Evolutionary conservation across 2,888 invertebrate genomes (phyloP), one percentile per base, ranked within the genome.

Genomic region (Apodemia hepburni): DNA sequence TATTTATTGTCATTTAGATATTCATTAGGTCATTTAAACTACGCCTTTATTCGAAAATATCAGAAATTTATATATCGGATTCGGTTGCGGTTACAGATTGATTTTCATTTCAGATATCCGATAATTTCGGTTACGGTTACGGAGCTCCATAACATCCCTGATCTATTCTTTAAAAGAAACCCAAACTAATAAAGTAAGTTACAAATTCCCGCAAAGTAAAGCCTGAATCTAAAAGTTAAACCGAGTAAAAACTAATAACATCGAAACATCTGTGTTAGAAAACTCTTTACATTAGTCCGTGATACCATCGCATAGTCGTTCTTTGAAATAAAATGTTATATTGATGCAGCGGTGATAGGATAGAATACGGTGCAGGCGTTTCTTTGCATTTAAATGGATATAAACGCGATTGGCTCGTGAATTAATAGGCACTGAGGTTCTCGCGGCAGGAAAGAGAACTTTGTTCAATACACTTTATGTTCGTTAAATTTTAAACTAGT

Each of bases 311-410:
- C 8, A 17, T 8, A 47, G 45, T 8, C 45, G 45, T 47, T 47
- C 45, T 47, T 47, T 47, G 45, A 47, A 47, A 47, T 47, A 47
- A 47, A 47, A 47, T 47, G 45, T 47, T 47, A 47, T 47, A 47
- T 47, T 47, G 45, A 47, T 47, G 45, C n/a, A 8, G 45, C 45
- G 17, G 7, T 47, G 45, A 47, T 47, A 47, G 45, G 45, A 47
- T 47, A n/a, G n/a, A 2, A 47, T 47, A 47, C 45, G 27, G 7
- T 57, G 54, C 54, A 57, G 12, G 54, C 54, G 29, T 57, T 57
- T 57, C n/a, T 47, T 29, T 57, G 29, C 54, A 57, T 57, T 57
- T 57, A 57, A 57, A 57, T 57, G 27, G 29, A 57, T 29, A 29
- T 29, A 57, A 57, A 57, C 29, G 54, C 27, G 54, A 57, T 57